phyloP scores from a whole-genome alignment of 2,888 invertebrate species.

The Hyppa rectilinea region DNA sequence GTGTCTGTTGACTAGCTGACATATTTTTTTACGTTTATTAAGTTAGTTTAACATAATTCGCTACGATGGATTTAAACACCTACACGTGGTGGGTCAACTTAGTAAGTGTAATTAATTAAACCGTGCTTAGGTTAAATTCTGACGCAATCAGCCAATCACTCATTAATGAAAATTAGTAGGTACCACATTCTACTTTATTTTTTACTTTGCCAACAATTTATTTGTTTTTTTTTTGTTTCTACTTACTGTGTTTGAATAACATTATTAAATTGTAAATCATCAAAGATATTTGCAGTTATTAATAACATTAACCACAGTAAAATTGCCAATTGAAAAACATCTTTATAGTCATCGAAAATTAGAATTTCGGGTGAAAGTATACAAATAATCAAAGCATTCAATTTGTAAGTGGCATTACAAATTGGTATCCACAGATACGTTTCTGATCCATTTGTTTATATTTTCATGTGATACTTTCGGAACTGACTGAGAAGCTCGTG shows the following conservation, averaged over 20 bases:
- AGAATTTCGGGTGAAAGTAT: neutral
- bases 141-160: neutral
- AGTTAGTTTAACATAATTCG: neutral
- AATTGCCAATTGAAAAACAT: neutral
- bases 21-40: neutral
- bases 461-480: too few species aligned
- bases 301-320: neutral
- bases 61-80: neutral
- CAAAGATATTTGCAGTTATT: too few species aligned
- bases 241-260: neutral
- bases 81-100: too few species aligned
- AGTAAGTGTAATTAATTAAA: too few species aligned
- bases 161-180: neutral
- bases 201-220: too few species aligned
- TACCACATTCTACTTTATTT: too few species aligned
- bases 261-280: neutral
- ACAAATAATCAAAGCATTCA: neutral
- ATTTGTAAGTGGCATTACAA: neutral
- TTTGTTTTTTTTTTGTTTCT: neutral
- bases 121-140: neutral
- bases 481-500: too few species aligned
- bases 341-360: neutral
- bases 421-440: neutral
- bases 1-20: neutral
- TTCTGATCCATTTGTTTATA: too few species aligned